Percentiles rank a stretch among this genome's conserved stretches.
Conservation (phyloP, 2,797 vertebrate genomes). For the Gymnodraco acuticeps region DNA sequence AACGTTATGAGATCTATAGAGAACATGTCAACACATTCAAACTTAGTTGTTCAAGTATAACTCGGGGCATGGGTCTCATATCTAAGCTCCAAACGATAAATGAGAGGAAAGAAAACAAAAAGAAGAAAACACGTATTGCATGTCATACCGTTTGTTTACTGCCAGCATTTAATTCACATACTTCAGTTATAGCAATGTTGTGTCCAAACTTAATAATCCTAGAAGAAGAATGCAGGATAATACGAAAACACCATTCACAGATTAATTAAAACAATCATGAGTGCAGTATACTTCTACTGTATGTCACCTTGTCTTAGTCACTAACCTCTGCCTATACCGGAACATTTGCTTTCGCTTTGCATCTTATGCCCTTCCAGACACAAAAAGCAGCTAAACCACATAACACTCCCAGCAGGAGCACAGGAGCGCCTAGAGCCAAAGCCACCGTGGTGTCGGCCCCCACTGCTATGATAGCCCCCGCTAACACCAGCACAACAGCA, state of each 20-base stretch:
- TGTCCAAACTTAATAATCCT: background rate
- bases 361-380: constrained; percentile 73
- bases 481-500: constrained; percentile 67
- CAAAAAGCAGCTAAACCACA: constrained; percentile 68
- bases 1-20: background rate
- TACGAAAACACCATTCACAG: background rate
- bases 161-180: constrained; percentile 41
- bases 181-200: constrained; percentile 4
- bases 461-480: constrained; percentile 72
- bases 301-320: background rate
- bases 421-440: constrained; percentile 74
- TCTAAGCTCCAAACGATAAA: constrained; percentile 13
- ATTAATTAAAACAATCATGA: background rate
- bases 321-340: constrained; percentile 30
- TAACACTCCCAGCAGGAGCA: constrained; percentile 66
- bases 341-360: constrained; percentile 57
- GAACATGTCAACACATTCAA: background rate
- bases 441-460: constrained; percentile 72
- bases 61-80: background rate
- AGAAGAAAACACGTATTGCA: background rate
- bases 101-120: constrained; percentile 3
- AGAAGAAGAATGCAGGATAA: constrained; percentile 15
- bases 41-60: constrained; percentile 17
- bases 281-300: background rate
- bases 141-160: constrained; percentile 56